Conservation (phyloP, 30 jellyfish, hydroid and myxozoan species). For the Aurelia coerulea region DNA sequence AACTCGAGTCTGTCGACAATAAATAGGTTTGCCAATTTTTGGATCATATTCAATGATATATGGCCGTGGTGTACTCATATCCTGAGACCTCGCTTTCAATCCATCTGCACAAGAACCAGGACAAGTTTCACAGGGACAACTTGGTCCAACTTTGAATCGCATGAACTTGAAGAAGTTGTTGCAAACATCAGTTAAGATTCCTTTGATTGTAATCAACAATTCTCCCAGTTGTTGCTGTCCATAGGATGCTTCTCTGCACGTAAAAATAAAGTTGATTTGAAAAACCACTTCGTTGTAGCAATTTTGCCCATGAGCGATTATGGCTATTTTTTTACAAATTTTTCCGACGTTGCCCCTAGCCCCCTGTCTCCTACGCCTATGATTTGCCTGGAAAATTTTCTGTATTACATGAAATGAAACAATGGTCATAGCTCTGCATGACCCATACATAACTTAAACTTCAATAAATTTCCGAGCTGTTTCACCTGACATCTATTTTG, state of each 20-base stretch:
- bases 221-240: not conserved
- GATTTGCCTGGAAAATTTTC: too few relatives aligned
- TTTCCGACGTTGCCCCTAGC: too few relatives aligned
- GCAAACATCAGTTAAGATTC: conserved; percentile 16
- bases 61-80: not conserved
- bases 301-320: too few relatives aligned
- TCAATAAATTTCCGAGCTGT: too few relatives aligned
- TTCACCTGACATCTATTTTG: too few relatives aligned
- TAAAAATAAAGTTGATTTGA: not conserved
- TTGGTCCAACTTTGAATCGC: conserved; percentile 32
- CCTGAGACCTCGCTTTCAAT: not conserved
- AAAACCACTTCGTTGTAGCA: too few relatives aligned
- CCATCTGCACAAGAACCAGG: conserved; percentile 19
- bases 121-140: conserved; percentile 18
- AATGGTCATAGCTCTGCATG: too few relatives aligned
- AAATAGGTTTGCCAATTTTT: not conserved
- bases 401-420: too few relatives aligned
- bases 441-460: too few relatives aligned
- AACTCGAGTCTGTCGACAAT: not conserved
- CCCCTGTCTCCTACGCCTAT: too few relatives aligned
- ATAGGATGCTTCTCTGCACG: not conserved
- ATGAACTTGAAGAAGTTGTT: conserved; percentile 28
- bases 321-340: too few relatives aligned
- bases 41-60: conserved; percentile 20
- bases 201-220: not conserved